A percentile compares a stretch with the other conserved stretches of the same genome.
phyloP scores from a whole-genome alignment of 2,113 vertebrate genomes.

The Hemibagrus wyckioides region DNA sequence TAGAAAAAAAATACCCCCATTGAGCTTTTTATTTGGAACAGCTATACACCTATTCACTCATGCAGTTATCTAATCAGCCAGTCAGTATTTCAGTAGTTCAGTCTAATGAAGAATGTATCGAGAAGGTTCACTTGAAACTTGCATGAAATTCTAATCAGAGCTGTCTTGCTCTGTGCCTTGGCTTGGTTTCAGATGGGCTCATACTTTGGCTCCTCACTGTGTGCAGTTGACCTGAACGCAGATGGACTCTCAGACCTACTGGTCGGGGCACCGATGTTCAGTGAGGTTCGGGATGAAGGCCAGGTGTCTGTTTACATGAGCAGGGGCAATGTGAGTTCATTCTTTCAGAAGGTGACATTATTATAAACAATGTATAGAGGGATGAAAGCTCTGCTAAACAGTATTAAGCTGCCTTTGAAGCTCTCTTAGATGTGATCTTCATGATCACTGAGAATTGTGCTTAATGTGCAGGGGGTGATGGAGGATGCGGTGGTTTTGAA shows the following conservation, averaged over 20 bases:
- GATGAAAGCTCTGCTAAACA: not conserved
- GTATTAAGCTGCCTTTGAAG: conserved; percentile 2
- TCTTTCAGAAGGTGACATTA: not conserved
- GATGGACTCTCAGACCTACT: conserved; percentile 96
- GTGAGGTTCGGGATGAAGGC: conserved; percentile 93
- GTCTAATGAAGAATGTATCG: not conserved
- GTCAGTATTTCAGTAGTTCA: not conserved
- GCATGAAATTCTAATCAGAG: conserved; percentile 68
- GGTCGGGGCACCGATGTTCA: conserved; percentile 97
- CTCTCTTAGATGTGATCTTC: not conserved
- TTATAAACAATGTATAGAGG: conserved; percentile 6
- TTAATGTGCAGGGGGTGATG: conserved; percentile 83
- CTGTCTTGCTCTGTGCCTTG: conserved; percentile 84
- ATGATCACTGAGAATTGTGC: conserved; percentile 5
- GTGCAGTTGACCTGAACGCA: conserved; percentile 96
- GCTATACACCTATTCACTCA: too few species aligned
- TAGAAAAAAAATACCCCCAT: not conserved
- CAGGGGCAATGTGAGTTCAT: conserved; percentile 92
- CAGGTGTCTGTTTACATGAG: conserved; percentile 95
- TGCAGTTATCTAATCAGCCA: too few species aligned
- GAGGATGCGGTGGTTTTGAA: conserved; percentile 81
- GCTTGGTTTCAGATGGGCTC: conserved; percentile 99
- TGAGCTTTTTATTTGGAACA: too few species aligned
- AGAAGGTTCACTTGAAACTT: not conserved
- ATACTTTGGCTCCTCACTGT: conserved; percentile 99